Conservation (phyloP, 2,113 vertebrate species). For the Oryzias melastigma region DNA sequence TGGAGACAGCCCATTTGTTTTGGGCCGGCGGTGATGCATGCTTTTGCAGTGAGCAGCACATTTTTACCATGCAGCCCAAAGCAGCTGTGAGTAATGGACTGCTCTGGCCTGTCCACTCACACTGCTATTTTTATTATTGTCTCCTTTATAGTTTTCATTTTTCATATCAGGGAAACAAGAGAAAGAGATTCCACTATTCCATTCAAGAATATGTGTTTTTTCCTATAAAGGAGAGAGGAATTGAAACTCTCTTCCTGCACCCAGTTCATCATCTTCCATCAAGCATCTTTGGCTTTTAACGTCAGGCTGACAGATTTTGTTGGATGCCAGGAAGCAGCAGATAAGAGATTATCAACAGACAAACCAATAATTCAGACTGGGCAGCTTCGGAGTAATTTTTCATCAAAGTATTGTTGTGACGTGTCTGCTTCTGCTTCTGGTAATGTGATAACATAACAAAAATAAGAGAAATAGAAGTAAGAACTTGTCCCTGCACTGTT, state of each 20-base stretch:
- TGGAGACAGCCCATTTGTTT: conserved; percentile 81
- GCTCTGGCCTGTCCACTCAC: conserved; percentile 78
- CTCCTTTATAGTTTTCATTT: conserved; percentile 80
- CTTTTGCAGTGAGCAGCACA: conserved; percentile 82
- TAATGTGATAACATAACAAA: conserved; percentile 2
- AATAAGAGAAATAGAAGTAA: conserved; percentile 12
- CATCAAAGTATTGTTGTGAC: conserved; percentile 33
- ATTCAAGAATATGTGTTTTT: conserved; percentile 57
- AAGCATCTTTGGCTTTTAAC: conserved; percentile 40
- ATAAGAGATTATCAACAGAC: conserved; percentile 67
- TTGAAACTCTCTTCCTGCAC: conserved; percentile 30
- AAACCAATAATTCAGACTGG: conserved; percentile 64
- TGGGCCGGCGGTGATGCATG: conserved; percentile 79
- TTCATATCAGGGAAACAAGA: conserved; percentile 63
- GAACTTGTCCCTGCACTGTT: conserved; percentile 10
- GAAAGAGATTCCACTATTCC: conserved; percentile 30
- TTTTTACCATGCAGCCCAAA: conserved; percentile 82
- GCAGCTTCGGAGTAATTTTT: conserved; percentile 66
- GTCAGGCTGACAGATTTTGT: conserved; percentile 54
- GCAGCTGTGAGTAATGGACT: conserved; percentile 83
- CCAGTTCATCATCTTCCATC: conserved; percentile 64
- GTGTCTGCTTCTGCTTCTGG: conserved; percentile 33
- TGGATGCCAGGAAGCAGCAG: conserved; percentile 60
- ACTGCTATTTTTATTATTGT: conserved; percentile 83
- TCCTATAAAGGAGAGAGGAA: conserved; percentile 51